Base-by-base conservation (phyloP, 2,113 vertebrate species). In the Alces alces region DNA sequence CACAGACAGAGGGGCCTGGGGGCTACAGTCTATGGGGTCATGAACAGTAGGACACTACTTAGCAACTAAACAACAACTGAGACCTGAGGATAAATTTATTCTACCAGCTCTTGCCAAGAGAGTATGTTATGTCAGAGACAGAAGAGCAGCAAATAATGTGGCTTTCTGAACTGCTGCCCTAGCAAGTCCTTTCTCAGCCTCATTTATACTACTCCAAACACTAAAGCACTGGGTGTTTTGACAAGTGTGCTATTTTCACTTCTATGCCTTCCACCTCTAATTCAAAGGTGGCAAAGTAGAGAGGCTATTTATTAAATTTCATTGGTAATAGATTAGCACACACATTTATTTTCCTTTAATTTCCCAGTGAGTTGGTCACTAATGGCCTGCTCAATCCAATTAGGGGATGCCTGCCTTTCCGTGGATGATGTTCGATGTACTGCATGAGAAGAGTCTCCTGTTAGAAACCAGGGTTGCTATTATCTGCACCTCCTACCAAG, bases 201-300 rank as follows among this genome's bases (percentile, higher is more conserved):
- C 92, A 88, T 96, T 97, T 95, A 93, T 76, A 73, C 92, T 76
- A 60, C 15, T 94, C 25, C 60, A 87, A 86, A 79, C 61, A 80
- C 45, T 55, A 79, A 33, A 90, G n/a, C 33, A 66, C 88, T 36
- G 55, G 43, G 19, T 89, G 83, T 97, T 98, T 96, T 96, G 97
- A 98, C 96, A 98, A 97, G 86, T 86, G 61, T 60, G 88, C 85
- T 95, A 94, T 97, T 98, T 97, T 97, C 83, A 92, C 83, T 92
- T 95, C 88, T 85, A 3, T 82, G 70, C 52, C 66, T 96, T 89
- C 28, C 30, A 96, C 66, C 76, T 91, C 93, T 93, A 91, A 97
- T 95, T 93, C 83, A 93, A 92, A 96, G 61, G 89, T 79, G 86
- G 47, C 45, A 92, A 96, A 94, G 30, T 83, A 28, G 39, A 96